phyloP scores from a whole-genome alignment of 2,797 vertebrate genomes.

The Hapalemur alaotrensis region DNA sequence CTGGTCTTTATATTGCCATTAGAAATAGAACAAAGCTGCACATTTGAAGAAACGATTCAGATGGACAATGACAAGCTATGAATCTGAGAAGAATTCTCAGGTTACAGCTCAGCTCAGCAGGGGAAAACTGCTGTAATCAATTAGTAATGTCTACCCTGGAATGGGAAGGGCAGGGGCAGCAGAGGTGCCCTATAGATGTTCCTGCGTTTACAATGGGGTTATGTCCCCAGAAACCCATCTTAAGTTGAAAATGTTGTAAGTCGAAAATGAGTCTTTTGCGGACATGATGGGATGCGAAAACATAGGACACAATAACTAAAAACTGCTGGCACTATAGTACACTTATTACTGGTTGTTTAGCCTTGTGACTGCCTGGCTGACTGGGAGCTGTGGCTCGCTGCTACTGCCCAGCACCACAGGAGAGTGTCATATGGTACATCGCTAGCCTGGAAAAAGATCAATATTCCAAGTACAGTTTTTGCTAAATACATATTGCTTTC shows the following conservation, averaged over 20 bases:
- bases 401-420: background rate
- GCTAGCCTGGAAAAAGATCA: background rate
- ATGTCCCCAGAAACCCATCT: background rate
- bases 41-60: background rate
- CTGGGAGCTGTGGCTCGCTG: background rate
- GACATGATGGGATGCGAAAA: background rate
- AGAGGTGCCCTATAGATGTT: background rate
- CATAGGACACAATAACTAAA: background rate
- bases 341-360: background rate
- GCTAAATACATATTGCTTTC: background rate
- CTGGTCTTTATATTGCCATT: background rate
- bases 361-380: background rate
- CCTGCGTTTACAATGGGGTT: background rate
- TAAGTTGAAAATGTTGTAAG: background rate
- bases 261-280: background rate
- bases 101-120: background rate
- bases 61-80: background rate
- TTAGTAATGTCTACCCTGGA: background rate
- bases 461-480: background rate
- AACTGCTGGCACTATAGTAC: background rate
- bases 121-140: background rate
- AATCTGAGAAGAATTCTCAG: background rate
- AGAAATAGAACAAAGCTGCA: background rate
- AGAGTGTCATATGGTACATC: background rate
- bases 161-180: background rate